These are phyloP conservation scores for Patiria pectinifera DNA, from an alignment of 53 echinoderm and acorn worm species.

Conservation along the genomic window DNA sequence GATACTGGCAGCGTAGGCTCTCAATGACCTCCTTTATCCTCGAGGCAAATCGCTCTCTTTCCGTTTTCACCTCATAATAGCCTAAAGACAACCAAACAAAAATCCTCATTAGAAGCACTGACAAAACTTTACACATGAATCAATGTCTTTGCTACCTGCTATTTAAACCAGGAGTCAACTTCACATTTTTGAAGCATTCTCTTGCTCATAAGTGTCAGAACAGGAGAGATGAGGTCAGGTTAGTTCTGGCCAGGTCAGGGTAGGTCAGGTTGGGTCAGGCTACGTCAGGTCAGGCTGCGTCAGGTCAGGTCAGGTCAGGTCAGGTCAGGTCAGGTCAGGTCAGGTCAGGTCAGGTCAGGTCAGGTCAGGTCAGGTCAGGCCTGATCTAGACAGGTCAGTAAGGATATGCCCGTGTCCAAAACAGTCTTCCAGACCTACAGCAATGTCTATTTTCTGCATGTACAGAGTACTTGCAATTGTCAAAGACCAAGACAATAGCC, in stretches of 20 bases:
- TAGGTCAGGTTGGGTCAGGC: neutral
- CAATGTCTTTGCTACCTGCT: neutral
- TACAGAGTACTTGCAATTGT: too few species aligned
- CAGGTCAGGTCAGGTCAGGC: neutral
- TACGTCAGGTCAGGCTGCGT: neutral
- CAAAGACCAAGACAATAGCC: too few species aligned
- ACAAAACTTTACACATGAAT: neutral
- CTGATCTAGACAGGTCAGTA: neutral
- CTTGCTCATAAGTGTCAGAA: neutral
- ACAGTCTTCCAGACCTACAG: too few species aligned
- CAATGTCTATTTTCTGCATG: too few species aligned
- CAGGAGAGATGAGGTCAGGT: neutral
- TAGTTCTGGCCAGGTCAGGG: neutral
- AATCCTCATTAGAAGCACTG: too few species aligned
- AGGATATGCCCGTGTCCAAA: too few species aligned
- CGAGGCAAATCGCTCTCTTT: conserved; percentile 46
- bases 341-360: neutral
- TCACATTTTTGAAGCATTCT: neutral
- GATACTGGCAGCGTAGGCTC: conserved; percentile 7
- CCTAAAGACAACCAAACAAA: neutral
- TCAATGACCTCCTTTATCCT: conserved; percentile 61
- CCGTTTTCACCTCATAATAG: conserved; percentile 63
- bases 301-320: neutral
- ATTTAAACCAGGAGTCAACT: neutral
- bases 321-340: neutral